phyloP scores from a whole-genome alignment of 2,888 invertebrate species.

The Rhamphomyia laevipes region DNA sequence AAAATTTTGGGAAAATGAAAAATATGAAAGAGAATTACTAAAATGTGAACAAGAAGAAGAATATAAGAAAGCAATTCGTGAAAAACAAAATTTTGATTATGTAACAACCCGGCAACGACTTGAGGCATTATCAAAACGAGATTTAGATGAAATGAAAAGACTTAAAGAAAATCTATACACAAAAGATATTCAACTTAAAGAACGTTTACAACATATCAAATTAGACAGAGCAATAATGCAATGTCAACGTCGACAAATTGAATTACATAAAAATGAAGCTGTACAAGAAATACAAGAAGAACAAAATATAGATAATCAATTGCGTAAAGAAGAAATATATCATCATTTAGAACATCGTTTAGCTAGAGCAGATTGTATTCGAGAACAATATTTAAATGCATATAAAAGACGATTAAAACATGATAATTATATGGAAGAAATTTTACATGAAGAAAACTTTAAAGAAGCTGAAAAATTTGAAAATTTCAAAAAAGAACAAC shows the following conservation, averaged over 20 bases:
- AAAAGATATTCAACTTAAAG: conserved; percentile 28
- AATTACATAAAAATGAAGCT: conserved; percentile 29
- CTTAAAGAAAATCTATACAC: conserved; percentile 26
- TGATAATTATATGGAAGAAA: conserved; percentile 32
- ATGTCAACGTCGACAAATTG: conserved; percentile 29
- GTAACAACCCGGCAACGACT: conserved; percentile 29
- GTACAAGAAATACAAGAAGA: conserved; percentile 30
- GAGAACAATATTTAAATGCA: conserved; percentile 26
- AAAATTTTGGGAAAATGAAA: conserved; percentile 37
- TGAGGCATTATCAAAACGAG: conserved; percentile 29
- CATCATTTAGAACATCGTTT: conserved; percentile 28
- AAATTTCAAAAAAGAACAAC: conserved; percentile 24
- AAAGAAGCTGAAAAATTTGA: conserved; percentile 28
- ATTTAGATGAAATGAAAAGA: conserved; percentile 27
- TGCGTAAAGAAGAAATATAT: conserved; percentile 31
- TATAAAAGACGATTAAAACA: conserved; percentile 30
- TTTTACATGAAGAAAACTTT: conserved; percentile 34
- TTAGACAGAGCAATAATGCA: conserved; percentile 26
- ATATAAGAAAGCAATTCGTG: conserved; percentile 29
- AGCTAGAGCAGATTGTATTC: conserved; percentile 30
- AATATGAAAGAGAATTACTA: conserved; percentile 30
- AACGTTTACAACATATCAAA: conserved; percentile 28
- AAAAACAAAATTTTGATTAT: conserved; percentile 34
- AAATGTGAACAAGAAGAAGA: conserved; percentile 34
- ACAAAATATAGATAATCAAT: conserved; percentile 27